Conservation (phyloP, 2,888 invertebrate genomes). For the Drosophila falleni region DNA sequence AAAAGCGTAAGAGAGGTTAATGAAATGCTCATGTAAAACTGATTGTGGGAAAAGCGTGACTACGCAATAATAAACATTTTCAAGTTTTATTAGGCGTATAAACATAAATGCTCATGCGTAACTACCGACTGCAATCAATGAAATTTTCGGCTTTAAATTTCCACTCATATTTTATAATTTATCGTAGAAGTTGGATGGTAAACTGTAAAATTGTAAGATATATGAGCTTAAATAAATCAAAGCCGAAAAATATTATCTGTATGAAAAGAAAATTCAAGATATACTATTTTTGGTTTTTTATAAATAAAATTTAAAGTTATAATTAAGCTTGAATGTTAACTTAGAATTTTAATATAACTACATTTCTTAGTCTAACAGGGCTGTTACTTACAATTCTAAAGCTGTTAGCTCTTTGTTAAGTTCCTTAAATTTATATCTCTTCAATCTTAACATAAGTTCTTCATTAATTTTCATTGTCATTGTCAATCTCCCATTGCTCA, state of each 20-base stretch:
- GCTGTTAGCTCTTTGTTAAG: background rate
- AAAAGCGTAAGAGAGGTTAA: conserved; percentile 16
- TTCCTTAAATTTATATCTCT: background rate
- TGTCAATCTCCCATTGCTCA: background rate
- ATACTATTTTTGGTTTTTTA: no score
- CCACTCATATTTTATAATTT: conserved; percentile 12
- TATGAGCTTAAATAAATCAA: no score
- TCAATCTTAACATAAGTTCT: background rate
- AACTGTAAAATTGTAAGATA: background rate
- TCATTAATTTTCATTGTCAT: background rate
- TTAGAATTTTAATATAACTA: no score
- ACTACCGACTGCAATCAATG: conserved; percentile 25
- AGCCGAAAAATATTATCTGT: no score
- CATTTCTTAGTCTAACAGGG: background rate
- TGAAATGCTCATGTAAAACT: conserved; percentile 20
- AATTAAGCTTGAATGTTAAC: no score
- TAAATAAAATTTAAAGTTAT: no score
- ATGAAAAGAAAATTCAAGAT: no score
- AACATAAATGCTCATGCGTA: conserved; percentile 30
- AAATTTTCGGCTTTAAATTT: conserved; percentile 2
- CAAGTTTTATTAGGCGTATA: conserved; percentile 42
- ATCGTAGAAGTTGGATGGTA: conserved; percentile 2
- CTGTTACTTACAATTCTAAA: background rate
- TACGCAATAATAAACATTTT: conserved; percentile 37
- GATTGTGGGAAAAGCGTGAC: conserved; percentile 59